Evolutionary conservation across 1,140 invertebrate species (phyloP).

Genomic region (Eciton burchellii): DNA sequence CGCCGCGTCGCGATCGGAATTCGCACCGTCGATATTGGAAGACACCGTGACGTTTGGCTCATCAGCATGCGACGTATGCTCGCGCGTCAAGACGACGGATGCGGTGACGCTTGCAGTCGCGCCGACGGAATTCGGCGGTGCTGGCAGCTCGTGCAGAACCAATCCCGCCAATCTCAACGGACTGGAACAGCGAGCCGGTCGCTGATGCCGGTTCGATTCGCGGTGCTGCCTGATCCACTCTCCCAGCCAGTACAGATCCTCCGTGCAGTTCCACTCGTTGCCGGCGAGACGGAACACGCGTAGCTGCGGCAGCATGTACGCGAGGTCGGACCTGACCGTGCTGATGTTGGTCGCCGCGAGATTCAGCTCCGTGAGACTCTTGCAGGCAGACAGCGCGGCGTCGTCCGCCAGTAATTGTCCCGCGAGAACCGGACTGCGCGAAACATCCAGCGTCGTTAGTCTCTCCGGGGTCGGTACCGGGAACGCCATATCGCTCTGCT

Average conservation of each 20-base stretch:
- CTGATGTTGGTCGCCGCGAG: slow-evolving; percentile 88
- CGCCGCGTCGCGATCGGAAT: slow-evolving; percentile 12
- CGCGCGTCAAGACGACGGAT: slow-evolving; percentile 36
- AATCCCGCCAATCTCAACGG: slow-evolving; percentile 80
- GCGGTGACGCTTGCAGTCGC: slow-evolving; percentile 15
- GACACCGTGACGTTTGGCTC: slow-evolving; percentile 43
- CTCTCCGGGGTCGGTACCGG: slow-evolving; percentile 89
- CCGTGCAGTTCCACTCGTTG: slow-evolving; percentile 88
- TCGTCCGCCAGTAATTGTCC: slow-evolving; percentile 89
- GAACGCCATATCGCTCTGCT: slow-evolving; percentile 88
- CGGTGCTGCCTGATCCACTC: slow-evolving; percentile 88
- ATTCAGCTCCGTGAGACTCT: slow-evolving; percentile 89
- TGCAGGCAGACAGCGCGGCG: slow-evolving; percentile 89
- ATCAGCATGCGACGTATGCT: slow-evolving; percentile 41
- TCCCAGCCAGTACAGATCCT: slow-evolving; percentile 87
- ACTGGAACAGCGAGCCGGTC: slow-evolving; percentile 80
- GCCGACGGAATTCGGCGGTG: slow-evolving; percentile 60
- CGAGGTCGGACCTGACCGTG: slow-evolving; percentile 88
- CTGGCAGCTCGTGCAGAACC: slow-evolving; percentile 82
- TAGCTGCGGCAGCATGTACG: slow-evolving; percentile 90
- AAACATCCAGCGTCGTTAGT: slow-evolving; percentile 90
- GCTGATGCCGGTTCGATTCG: slow-evolving; percentile 77
- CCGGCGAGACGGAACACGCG: slow-evolving; percentile 87
- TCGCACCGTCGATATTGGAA: slow-evolving; percentile 51
- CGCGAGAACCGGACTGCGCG: slow-evolving; percentile 90